These are phyloP conservation scores for Pseudolaguvia tuberculata DNA, from an alignment of 2,113 vertebrate genomes.

Conservation along the genomic window DNA sequence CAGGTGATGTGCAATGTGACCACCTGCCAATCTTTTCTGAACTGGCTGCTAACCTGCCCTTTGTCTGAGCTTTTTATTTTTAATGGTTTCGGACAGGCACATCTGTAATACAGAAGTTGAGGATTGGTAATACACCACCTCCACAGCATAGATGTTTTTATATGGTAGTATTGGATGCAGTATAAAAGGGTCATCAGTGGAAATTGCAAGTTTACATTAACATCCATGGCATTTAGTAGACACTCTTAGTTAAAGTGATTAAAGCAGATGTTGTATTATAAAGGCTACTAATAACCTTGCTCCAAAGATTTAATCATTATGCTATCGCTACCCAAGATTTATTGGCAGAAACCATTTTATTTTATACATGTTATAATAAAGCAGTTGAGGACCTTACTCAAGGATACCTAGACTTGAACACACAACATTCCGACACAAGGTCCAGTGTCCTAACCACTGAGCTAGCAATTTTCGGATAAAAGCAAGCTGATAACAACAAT, in stretches of 20 bases:
- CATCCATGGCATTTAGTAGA: background rate
- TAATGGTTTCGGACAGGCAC: background rate
- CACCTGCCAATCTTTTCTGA: background rate
- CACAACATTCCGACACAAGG: no score
- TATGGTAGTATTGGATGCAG: background rate
- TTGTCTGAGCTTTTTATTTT: background rate
- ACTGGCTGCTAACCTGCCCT: background rate
- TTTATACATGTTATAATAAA: no score
- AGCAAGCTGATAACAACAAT: background rate
- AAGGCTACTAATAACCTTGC: no score
- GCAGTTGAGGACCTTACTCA: no score
- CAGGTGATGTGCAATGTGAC: background rate
- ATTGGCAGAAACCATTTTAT: no score
- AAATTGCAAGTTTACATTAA: background rate
- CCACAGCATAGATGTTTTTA: background rate
- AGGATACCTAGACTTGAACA: no score
- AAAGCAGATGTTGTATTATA: no score
- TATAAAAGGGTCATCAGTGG: background rate
- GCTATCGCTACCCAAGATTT: no score
- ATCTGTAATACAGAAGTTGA: background rate
- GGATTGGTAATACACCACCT: background rate
- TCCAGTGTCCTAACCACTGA: no score
- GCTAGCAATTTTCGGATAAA: no score
- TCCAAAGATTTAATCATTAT: no score
- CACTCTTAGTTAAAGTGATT: no score